Percentiles rank a stretch among this genome's conserved stretches.
Conservation (phyloP, 2,113 vertebrate species). For the Sprattus sprattus region DNA sequence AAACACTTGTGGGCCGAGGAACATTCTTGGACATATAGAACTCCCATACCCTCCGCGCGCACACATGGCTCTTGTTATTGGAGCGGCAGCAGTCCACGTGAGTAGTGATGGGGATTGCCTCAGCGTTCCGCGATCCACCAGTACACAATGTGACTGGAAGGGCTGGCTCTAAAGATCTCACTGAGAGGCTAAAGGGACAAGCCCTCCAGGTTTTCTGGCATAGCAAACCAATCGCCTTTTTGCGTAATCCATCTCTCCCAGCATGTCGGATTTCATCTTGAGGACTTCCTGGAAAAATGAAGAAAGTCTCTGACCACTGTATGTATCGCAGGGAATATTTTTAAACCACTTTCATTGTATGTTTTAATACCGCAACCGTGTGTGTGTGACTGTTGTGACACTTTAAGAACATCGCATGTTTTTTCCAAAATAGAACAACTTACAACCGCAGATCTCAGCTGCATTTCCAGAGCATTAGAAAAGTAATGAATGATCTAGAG, state of each 20-base stretch:
- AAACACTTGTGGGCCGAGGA: background rate
- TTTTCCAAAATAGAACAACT: too few species aligned
- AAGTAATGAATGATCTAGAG: background rate
- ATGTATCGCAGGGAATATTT: slow-evolving; percentile 11
- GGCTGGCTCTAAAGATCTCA: background rate
- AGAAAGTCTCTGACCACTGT: slow-evolving; percentile 29
- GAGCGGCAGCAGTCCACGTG: slow-evolving; percentile 55
- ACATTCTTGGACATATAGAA: slow-evolving; percentile 9
- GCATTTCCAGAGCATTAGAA: background rate
- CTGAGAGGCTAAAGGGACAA: slow-evolving; percentile 7
- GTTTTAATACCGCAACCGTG: background rate
- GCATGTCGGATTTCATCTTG: slow-evolving; percentile 20
- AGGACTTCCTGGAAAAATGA: slow-evolving; percentile 37
- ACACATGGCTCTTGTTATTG: slow-evolving; percentile 59
- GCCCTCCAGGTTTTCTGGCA: slow-evolving; percentile 27
- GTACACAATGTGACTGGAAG: slow-evolving; percentile 7
- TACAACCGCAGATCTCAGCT: too few species aligned
- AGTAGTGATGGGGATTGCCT: slow-evolving; percentile 46
- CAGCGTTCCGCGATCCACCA: slow-evolving; percentile 33
- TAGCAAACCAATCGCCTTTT: background rate
- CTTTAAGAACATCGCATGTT: too few species aligned
- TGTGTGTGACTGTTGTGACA: background rate
- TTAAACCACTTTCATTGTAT: background rate
- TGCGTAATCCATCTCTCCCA: slow-evolving; percentile 13
- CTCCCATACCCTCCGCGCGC: background rate